A percentile compares a stretch with the other conserved stretches of the same genome.
Evolutionary conservation across 2,113 vertebrate genomes (phyloP).

Genomic region (Fukomys damarensis): DNA sequence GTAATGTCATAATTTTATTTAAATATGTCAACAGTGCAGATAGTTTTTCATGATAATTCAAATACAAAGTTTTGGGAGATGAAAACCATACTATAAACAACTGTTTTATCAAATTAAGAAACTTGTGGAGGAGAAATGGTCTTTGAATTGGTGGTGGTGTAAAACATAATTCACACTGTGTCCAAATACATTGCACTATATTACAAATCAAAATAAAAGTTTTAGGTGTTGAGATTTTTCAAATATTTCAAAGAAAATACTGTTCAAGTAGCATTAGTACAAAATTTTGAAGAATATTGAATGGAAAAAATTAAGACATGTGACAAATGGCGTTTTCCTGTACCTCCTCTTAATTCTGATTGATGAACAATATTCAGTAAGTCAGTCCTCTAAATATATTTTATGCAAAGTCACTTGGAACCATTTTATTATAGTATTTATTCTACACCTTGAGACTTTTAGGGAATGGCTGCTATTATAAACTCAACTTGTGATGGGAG

Average conservation of each 20-base stretch:
- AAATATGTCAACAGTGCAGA: not conserved
- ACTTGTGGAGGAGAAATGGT: not conserved
- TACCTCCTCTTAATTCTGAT: not conserved
- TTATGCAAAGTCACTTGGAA: not conserved
- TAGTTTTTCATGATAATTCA: not conserved
- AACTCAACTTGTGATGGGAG: not conserved
- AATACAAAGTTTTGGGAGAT: not conserved
- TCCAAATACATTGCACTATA: slow-evolving; percentile 1
- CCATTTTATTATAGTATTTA: not conserved
- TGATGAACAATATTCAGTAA: not conserved
- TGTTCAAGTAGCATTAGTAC: not conserved
- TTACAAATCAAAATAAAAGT: slow-evolving; percentile 32
- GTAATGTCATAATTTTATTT: not conserved
- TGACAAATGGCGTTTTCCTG: not conserved
- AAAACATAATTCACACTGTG: not conserved
- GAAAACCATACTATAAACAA: not conserved
- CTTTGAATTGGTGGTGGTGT: not conserved
- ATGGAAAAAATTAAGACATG: not conserved
- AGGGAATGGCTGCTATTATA: not conserved
- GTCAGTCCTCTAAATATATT: not conserved
- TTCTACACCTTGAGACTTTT: not conserved
- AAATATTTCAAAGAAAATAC: not conserved
- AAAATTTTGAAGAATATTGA: not conserved
- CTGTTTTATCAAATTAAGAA: not conserved
- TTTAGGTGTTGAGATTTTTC: not conserved